phyloP scores from a whole-genome alignment of 2,888 invertebrate genomes.

The Catonia carolina region DNA sequence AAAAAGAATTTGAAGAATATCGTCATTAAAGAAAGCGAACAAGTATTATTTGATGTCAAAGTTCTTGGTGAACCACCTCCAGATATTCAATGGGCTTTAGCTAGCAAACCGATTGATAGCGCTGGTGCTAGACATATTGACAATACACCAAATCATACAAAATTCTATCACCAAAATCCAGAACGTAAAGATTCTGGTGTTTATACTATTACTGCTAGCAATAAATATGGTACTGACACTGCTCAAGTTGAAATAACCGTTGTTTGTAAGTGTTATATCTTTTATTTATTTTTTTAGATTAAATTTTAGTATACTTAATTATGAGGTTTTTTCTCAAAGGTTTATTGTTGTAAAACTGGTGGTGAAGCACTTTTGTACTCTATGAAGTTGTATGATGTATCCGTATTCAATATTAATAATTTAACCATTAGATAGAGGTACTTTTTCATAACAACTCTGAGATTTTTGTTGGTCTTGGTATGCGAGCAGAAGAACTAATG shows the following conservation, averaged over 20 bases:
- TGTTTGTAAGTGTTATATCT: constrained; percentile 71
- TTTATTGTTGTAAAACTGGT: no score
- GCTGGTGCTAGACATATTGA: constrained; percentile 60
- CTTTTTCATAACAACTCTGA: no score
- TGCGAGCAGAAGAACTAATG: no score
- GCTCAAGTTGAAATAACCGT: constrained; percentile 88
- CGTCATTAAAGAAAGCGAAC: constrained; percentile 86
- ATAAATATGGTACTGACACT: constrained; percentile 80
- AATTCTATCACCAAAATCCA: constrained; percentile 78
- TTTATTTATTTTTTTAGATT: no score
- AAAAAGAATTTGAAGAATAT: constrained; percentile 78
- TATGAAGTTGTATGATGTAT: no score
- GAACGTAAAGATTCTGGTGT: constrained; percentile 83
- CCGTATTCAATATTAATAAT: no score
- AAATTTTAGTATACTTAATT: no score
- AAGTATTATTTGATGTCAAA: constrained; percentile 81
- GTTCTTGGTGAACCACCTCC: constrained; percentile 88
- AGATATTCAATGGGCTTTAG: constrained; percentile 79
- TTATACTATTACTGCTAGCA: constrained; percentile 80
- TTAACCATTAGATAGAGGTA: no score
- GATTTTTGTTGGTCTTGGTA: no score
- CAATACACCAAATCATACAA: constrained; percentile 78
- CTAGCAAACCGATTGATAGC: constrained; percentile 65
- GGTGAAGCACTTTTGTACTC: no score
- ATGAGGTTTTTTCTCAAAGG: no score